Base-by-base conservation (phyloP, 2,888 invertebrate species). In the Folsomia manolachei region DNA sequence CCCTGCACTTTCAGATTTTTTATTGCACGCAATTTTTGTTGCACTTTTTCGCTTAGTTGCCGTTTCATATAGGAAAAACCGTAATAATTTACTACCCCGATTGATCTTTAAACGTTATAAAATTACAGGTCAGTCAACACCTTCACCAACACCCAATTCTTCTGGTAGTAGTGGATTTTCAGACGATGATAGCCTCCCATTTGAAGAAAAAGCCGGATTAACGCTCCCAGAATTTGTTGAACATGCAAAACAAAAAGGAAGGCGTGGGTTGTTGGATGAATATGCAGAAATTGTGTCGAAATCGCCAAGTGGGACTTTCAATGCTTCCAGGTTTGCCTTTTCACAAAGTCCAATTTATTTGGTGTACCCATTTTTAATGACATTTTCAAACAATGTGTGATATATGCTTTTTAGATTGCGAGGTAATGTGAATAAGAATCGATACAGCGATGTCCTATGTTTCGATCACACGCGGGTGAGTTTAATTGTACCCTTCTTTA, bases 391-490 rank as follows among this genome's bases (percentile, higher is more conserved):
- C 21, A 18, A 69, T 27, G 24, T 18, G 19, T 24, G 18, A 25
- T 61, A 4, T n/a, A 53, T 2, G 51, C 18, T 63, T 84, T 9
- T 11, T 80, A 89, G 89, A 81, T 84, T 88, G 83, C 87, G 88
- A 82, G 85, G 87, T 81, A 94, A 94, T 84, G 87, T 91, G 83
- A 88, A 90, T 82, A 94, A 79, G 52, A 80, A 80, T 72, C 83
- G 87, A 26, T 98, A 97, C 86, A 95, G 95, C 79, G 97, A 98
- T 85, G 97, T 97, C 68, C 87, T 97, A 78, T 97, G 97, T 85
- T 95, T 92, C 86, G 97, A 98, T 85, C 95, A 96, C 85, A 93
- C 93, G 83, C 88, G 97, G 82, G 97, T 98, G 76, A 88, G n/a
- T n/a, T n/a, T n/a, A n/a, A n/a, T n/a, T n/a, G n/a, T n/a, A n/a